Evolutionary conservation across 2,113 vertebrate species (phyloP), one percentile per base, ranked within the genome.

Genomic region (Catharus minimus): DNA sequence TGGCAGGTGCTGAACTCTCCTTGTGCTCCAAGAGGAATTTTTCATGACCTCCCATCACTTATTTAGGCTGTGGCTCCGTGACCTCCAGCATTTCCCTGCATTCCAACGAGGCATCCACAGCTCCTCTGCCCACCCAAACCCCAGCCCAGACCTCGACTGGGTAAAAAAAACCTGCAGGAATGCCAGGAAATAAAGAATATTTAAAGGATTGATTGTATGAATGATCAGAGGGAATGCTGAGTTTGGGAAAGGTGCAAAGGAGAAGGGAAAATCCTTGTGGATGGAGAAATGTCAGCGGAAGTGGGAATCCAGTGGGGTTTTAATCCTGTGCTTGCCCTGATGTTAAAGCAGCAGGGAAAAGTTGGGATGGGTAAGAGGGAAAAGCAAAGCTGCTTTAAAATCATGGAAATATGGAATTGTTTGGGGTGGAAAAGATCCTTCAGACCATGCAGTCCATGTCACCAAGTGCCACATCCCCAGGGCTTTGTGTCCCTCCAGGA

Each of bases 31-130:
- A 38, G 16, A 65, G 69, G 23, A 82, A 93, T 93, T 93, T 94
- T 92, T 94, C 77, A 94, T 94, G 80, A 78, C 61, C 20, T 72
- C 86, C 92, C 92, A 94, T 95, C 86, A 95, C 82, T 95, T 92
- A 95, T 95, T 93, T 78, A 96, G 57, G 50, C 46, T 4, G 39
- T 1, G 60, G 76, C 52, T 77, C 88, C 1, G 1, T 82, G 92
- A 88, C 85, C 86, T 86, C 28, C 82, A 8, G 71, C 65, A 4
- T 7, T 32, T 66, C 10, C 5, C 72, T 49, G 77, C 27, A n/a
- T 67, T 46, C 73, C 30, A 43, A n/a, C 0, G 6, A 72, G 0
- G 28, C 74, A 52, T 0, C 4, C 6, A 71, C 7, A 56, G 33
- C 71, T 60, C 49, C 62, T 65, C 66, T 60, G 68, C 78, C 50